phyloP scores from a whole-genome alignment of 2,113 vertebrate genomes.

The Chaetops frenatus region DNA sequence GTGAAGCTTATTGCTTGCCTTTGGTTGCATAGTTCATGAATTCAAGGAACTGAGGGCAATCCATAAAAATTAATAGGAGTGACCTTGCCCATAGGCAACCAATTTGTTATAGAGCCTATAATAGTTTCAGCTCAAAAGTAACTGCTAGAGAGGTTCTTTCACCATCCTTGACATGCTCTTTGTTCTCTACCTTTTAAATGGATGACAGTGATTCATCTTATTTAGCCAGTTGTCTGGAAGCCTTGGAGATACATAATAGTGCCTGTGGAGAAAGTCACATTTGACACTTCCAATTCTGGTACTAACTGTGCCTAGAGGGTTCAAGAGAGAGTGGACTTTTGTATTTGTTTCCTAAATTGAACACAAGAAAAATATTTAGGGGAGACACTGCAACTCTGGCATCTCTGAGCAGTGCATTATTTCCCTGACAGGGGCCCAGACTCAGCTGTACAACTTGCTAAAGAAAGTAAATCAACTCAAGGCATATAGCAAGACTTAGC shows the following conservation, averaged over 20 bases:
- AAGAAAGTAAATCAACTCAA: not conserved
- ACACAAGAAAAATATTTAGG: not conserved
- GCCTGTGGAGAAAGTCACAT: not conserved
- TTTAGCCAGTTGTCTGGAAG: not conserved
- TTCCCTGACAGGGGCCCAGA: not conserved
- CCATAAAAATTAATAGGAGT: not conserved
- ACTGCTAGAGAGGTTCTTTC: not conserved
- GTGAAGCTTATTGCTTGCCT: not conserved
- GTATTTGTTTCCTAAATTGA: not conserved
- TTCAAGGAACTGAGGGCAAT: not conserved
- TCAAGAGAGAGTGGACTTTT: not conserved
- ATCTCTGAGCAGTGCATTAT: not conserved
- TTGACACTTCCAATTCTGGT: not conserved
- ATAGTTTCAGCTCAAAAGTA: not conserved
- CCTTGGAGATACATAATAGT: not conserved
- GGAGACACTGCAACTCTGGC: not conserved
- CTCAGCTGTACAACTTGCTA: not conserved
- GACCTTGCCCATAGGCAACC: conserved; percentile 13
- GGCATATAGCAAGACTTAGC: not conserved
- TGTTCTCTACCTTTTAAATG: not conserved
- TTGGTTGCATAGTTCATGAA: not conserved
- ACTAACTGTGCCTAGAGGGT: not conserved
- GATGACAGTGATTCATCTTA: conserved; percentile 13
- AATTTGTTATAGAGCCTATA: not conserved
- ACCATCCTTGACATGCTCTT: not conserved